A percentile compares a stretch with the other conserved stretches of the same genome.
Evolutionary conservation across 2,113 vertebrate genomes (phyloP).

Genomic region (Nymphicus hollandicus): DNA sequence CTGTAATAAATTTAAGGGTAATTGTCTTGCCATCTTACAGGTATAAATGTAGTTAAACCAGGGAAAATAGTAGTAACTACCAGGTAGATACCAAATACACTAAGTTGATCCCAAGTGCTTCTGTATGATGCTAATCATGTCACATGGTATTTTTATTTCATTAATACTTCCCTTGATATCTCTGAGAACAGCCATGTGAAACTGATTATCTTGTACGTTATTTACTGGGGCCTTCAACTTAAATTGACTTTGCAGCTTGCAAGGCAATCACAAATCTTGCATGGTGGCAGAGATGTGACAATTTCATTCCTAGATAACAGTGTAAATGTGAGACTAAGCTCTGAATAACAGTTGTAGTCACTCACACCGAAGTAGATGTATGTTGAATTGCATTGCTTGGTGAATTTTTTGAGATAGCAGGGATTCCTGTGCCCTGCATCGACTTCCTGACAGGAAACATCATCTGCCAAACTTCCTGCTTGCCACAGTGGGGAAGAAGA

Average conservation of each 20-base stretch:
- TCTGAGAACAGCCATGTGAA: slow-evolving; percentile 19
- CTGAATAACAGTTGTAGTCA: not conserved
- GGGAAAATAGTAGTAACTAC: not conserved
- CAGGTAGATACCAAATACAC: slow-evolving; percentile 1
- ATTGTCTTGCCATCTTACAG: slow-evolving; percentile 30
- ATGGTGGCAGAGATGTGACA: not conserved
- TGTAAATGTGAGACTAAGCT: not conserved
- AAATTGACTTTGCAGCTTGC: slow-evolving; percentile 12
- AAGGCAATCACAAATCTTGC: slow-evolving; percentile 23
- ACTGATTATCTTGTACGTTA: slow-evolving; percentile 19
- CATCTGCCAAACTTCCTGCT: slow-evolving; percentile 23
- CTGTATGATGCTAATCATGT: not conserved
- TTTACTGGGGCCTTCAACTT: not conserved
- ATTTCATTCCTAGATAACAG: slow-evolving; percentile 26
- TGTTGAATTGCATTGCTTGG: not conserved
- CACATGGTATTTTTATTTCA: slow-evolving; percentile 15
- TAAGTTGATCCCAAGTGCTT: not conserved
- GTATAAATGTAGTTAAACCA: slow-evolving; percentile 32
- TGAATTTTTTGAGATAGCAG: not conserved
- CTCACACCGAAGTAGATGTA: not conserved
- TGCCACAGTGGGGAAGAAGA: not conserved
- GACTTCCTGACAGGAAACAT: slow-evolving; percentile 3
- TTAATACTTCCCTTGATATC: not conserved
- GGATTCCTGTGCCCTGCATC: not conserved
- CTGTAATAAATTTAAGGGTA: slow-evolving; percentile 5